Base-by-base conservation (phyloP, 2,888 invertebrate species). In the Sicus ferrugineus region DNA sequence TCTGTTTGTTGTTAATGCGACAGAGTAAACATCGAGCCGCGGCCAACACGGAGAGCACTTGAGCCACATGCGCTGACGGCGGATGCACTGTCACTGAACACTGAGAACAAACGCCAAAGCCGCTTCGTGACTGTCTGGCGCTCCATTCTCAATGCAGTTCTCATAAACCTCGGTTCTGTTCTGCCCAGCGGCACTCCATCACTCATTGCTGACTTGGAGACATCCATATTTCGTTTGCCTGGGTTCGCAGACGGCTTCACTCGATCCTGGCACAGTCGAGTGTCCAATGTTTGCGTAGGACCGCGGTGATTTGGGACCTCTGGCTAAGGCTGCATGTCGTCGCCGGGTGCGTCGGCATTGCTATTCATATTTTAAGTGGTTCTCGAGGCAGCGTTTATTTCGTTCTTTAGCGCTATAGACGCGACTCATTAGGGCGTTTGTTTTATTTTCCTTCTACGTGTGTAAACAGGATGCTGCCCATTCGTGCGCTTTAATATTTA, bases 401-500 rank as follows among this genome's bases (percentile, higher is more conserved):
- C 19, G 21, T 38, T 11, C 38, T 62, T 62, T 21, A 62, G 62
- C 62, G 62, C 62, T 42, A 62, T 34, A 16, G 62, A 26, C 42
- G 9, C 38, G 21, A n/a, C 42, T 19, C 31, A 6, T n/a, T 21
- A 21, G 38, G 21, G 16, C 16, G 38, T 61, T 46, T 23, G 2
- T 62, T 4, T 42, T 46, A 5, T 38, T 38, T 62, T 16, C 34
- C 34, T 59, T 26, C 19, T 34, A 31, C 21, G n/a, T 62, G 16
- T 62, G 23, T 34, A 42, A 62, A 62, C 62, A 62, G 62, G 46
- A 62, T 38, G 46, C 21, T 38, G 19, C 42, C 21, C 23, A 11
- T 62, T 62, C 38, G 62, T 34, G 62, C 62, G 28, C 34, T 62
- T 62, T 42, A 23, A 62, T 42, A 62, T 62, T 62, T 62, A 62